A percentile compares a stretch with the other conserved stretches of the same genome.
Evolutionary conservation across 2,888 invertebrate genomes (phyloP).

Genomic region (Entomobrya proxima): DNA sequence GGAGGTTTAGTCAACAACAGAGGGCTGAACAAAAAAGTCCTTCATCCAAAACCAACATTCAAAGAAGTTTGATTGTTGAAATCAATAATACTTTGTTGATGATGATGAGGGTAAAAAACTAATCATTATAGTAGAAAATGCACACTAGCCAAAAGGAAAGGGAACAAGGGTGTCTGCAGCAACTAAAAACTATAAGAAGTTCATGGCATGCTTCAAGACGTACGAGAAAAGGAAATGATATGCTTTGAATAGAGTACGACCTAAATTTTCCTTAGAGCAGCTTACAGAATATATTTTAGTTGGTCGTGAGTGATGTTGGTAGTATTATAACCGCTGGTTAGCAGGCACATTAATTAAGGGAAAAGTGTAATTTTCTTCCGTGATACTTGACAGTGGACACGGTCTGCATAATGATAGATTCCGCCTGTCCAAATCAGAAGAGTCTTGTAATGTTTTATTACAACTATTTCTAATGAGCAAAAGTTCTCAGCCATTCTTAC

Average conservation of each 20-base stretch:
- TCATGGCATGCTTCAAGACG: too few relatives aligned
- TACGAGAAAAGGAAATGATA: not conserved
- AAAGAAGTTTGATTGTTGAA: constrained; percentile 66
- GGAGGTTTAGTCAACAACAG: not conserved
- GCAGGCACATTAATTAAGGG: constrained; percentile 65
- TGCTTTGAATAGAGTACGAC: constrained; percentile 23
- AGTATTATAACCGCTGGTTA: constrained; percentile 56
- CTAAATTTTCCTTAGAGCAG: constrained; percentile 21
- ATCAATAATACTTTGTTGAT: constrained; percentile 50
- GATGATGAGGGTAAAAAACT: constrained; percentile 2
- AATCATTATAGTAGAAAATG: constrained; percentile 7
- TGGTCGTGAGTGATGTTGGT: constrained; percentile 36
- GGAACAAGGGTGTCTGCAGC: too few relatives aligned
- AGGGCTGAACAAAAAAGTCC: constrained; percentile 32
- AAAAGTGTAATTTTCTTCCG: constrained; percentile 69
- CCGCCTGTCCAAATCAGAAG: constrained; percentile 63
- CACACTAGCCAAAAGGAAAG: not conserved
- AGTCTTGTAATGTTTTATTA: constrained; percentile 51
- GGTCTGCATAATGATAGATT: constrained; percentile 68
- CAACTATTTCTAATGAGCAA: constrained; percentile 55
- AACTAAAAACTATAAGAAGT: too few relatives aligned
- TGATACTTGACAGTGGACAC: constrained; percentile 67
- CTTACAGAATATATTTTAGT: not conserved
- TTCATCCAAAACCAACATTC: not conserved
- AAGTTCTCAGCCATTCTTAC: constrained; percentile 56